These are phyloP conservation scores for Panagrolaimus sp. DNA, from an alignment of 1,140 invertebrate species.

Conservation along the genomic window DNA sequence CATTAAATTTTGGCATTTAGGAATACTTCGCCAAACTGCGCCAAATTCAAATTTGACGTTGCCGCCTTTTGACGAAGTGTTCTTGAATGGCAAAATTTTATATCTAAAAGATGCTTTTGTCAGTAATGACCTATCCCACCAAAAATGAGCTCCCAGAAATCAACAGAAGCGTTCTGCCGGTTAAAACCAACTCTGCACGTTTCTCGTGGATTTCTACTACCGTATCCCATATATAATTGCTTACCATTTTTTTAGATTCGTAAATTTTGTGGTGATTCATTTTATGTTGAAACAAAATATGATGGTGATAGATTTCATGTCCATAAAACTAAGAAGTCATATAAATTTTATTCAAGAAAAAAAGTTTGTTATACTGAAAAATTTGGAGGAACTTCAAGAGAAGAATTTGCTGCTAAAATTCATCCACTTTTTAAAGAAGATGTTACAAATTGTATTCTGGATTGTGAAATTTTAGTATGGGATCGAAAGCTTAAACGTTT, in stretches of 20 bases:
- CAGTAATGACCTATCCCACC: too few relatives aligned
- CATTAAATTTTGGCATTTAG: too few relatives aligned
- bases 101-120: too few relatives aligned
- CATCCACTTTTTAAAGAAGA: slow-evolving; percentile 29
- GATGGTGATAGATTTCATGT: slow-evolving; percentile 47
- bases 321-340: slow-evolving; percentile 24
- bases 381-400: slow-evolving; percentile 23
- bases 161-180: too few relatives aligned
- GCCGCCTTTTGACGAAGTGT: too few relatives aligned
- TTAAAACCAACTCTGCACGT: too few relatives aligned
- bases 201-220: too few relatives aligned
- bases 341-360: slow-evolving; percentile 35
- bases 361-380: slow-evolving; percentile 29
- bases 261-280: slow-evolving; percentile 37
- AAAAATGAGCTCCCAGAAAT: too few relatives aligned
- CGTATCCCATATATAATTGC: too few relatives aligned
- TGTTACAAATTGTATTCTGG: slow-evolving; percentile 32
- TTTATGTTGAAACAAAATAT: slow-evolving; percentile 40
- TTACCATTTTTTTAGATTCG: slow-evolving; percentile 38
- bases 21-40: too few relatives aligned
- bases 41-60: too few relatives aligned
- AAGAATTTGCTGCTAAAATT: slow-evolving; percentile 27
- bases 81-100: too few relatives aligned
- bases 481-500: slow-evolving; percentile 23
- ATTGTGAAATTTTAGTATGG: slow-evolving; percentile 43